Evolutionary conservation across 2,888 invertebrate species (phyloP), one percentile per base, ranked within the genome.

Genomic region (Petrolisthes cinctipes): DNA sequence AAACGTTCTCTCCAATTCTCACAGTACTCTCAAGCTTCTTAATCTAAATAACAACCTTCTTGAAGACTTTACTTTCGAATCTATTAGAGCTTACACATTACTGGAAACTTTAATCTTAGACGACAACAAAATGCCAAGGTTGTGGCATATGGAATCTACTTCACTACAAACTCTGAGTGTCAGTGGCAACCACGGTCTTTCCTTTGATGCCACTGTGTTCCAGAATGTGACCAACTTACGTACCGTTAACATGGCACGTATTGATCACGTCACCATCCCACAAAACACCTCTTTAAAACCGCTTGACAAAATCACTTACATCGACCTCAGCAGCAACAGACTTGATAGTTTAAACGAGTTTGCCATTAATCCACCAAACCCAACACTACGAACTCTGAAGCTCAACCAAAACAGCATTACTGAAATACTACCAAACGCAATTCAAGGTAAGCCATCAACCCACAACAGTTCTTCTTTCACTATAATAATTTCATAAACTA

Each of bases 21-120:
- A 86, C 23, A 23, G 75, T 0, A 57, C 4, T 56, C 75, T 86
- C n/a, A 61, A 4, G 4, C 54, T 37, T n/a, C 53, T 86, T 5
- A 61, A 86, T 53, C 81, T 86, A 6, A 23, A 51, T n/a, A 20
- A 82, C 53, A 86, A 86, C 61, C 23, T 53, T 5, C 9, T 86
- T 0, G 5, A 51, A 1, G 7, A 73, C 5, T 86, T 86, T 20
- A 73, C 81, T 17, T 86, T 86, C 73, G 81, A 86, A 51, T n/a
- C 82, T 6, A 7, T 86, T 5, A 4, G 2, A 3, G n/a, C 37
- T 9, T 86, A 81, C 73, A 14, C 6, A n/a, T 61, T 11, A 14
- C 82, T 86, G 5, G 57, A 73, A 7, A 86, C 51, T n/a, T 75
- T 86, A 17, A 20, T 86, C 37, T 23, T 86, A 1, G 86, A 86